These are phyloP conservation scores for Rhinogobio ventralis DNA, from an alignment of 2,797 vertebrate species.

Conservation along the genomic window DNA sequence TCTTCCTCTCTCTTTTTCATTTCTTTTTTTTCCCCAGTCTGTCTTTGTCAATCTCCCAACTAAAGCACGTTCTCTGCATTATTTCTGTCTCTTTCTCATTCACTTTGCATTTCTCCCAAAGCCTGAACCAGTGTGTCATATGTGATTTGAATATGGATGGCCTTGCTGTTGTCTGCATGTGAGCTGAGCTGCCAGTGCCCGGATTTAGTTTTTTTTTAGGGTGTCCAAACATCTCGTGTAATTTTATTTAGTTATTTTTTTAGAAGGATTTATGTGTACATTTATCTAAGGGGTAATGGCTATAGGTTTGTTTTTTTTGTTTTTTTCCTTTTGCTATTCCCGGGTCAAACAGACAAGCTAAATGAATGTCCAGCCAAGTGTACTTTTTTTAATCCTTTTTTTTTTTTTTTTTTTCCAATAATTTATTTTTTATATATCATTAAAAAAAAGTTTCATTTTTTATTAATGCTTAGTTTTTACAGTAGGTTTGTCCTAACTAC, in stretches of 20 bases:
- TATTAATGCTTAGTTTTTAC: neutral
- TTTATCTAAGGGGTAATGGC: neutral
- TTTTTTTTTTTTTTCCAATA: neutral
- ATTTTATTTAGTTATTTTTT: neutral
- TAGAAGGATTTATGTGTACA: neutral
- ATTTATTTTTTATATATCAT: too few relatives aligned
- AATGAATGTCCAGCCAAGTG: neutral
- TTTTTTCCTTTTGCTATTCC: too few relatives aligned
- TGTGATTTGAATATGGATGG: conserved; percentile 46
- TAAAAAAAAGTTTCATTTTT: too few relatives aligned
- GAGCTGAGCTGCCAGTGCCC: conserved; percentile 64
- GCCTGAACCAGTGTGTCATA: conserved; percentile 35
- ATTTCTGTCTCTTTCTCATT: conserved; percentile 31
- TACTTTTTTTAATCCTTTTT: neutral
- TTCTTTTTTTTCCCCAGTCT: conserved; percentile 44
- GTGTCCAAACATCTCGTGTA: neutral
- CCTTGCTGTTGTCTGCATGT: conserved; percentile 52
- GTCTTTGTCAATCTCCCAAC: conserved; percentile 63
- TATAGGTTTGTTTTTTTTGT: neutral
- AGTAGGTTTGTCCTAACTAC: neutral
- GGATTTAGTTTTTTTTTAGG: conserved; percentile 42
- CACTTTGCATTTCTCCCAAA: conserved; percentile 63
- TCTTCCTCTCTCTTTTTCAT: conserved; percentile 32
- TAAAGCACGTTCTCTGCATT: conserved; percentile 46
- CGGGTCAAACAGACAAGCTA: neutral